These are phyloP conservation scores for Acanthornis magna DNA, from an alignment of 2,797 vertebrate genomes.

Conservation along the genomic window DNA sequence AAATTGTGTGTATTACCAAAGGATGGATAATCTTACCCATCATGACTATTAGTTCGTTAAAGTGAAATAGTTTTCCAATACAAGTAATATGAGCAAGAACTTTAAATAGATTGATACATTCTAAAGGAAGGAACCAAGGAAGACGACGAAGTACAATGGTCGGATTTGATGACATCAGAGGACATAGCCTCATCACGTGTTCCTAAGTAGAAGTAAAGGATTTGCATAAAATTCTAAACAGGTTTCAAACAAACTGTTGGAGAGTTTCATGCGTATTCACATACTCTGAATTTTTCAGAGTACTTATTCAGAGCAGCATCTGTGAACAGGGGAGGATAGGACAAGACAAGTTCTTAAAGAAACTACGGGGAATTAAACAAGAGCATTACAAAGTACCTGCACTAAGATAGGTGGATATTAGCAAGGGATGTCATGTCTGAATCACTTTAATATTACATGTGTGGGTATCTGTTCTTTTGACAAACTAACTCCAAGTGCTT, in stretches of 20 bases:
- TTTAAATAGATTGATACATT: not conserved
- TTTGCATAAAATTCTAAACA: not conserved
- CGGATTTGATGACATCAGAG: not conserved
- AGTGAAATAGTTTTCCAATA: not conserved
- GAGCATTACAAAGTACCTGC: not conserved
- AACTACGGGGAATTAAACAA: not conserved
- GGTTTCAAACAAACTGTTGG: not conserved
- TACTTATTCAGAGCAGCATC: not conserved
- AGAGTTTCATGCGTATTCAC: not conserved
- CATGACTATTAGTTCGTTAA: not conserved
- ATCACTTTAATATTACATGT: not conserved
- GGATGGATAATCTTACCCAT: not conserved
- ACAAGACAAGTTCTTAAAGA: not conserved
- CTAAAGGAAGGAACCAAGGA: not conserved
- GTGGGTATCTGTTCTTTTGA: not conserved
- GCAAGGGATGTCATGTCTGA: not conserved
- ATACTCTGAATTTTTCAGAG: not conserved
- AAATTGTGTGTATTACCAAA: not conserved
- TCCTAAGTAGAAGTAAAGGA: not conserved
- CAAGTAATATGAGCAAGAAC: not conserved
- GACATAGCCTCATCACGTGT: accelerated
- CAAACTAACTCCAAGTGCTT: not conserved
- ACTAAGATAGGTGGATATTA: not conserved
- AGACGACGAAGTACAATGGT: not conserved
- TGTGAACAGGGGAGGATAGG: not conserved